Conservation (phyloP, 2,113 vertebrate genomes). For the Sorex fumeus region DNA sequence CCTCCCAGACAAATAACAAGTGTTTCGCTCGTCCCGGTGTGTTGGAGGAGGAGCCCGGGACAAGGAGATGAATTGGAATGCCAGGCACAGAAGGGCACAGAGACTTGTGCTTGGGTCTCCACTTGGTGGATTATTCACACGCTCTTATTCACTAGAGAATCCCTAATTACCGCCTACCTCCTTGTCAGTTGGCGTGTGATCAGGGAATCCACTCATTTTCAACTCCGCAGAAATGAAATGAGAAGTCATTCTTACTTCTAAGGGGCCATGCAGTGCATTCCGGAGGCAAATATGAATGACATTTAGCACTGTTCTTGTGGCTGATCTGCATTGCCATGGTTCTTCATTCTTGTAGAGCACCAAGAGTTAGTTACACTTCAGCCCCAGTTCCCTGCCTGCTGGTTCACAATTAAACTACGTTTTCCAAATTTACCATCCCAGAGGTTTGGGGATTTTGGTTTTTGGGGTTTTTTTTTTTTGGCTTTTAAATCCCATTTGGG, state of each 20-base stretch:
- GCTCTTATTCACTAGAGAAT: not conserved
- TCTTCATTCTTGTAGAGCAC: not conserved
- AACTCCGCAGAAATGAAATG: constrained; percentile 35
- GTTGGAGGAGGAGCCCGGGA: constrained; percentile 28
- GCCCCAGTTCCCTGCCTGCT: not conserved
- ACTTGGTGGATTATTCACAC: constrained; percentile 14
- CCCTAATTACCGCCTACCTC: not conserved
- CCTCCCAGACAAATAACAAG: constrained; percentile 22
- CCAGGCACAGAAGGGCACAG: not conserved
- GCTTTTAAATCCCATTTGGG: constrained; percentile 58
- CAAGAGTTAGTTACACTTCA: constrained; percentile 50
- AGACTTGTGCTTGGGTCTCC: not conserved
- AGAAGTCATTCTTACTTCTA: not conserved
- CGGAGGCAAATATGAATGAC: constrained; percentile 37
- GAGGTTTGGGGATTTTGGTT: too few species aligned
- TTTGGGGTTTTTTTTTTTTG: not conserved
- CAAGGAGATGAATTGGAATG: not conserved
- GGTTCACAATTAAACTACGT: constrained; percentile 15
- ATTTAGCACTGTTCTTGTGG: not conserved
- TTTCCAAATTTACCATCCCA: constrained; percentile 46
- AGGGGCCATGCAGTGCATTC: not conserved
- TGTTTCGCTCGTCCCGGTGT: not conserved
- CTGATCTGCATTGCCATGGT: not conserved
- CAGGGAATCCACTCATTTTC: constrained; percentile 39
- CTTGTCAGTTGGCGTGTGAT: constrained; percentile 38